Evolutionary conservation across 2,113 vertebrate genomes (phyloP), one percentile per base, ranked within the genome.

Genomic region (zebrafish (Danio rerio)): DNA sequence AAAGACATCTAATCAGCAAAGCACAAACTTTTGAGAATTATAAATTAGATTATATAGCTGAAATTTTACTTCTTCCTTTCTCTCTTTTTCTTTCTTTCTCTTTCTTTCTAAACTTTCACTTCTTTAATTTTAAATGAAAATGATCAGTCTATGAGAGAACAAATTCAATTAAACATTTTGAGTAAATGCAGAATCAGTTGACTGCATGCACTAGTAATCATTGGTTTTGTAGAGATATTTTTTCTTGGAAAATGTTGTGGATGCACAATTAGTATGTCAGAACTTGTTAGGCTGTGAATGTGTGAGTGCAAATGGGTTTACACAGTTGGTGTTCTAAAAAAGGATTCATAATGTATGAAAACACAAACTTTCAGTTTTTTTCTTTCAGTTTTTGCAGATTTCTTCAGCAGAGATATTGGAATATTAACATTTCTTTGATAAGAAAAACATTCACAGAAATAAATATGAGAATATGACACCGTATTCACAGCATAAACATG

Each of bases 1-100:
- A 72, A 62, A 77, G 61, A 49, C 62, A 86, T 71, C 47, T 75
- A 80, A 74, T 80, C 78, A 83, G 63, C 15, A 86, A 86, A 86
- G 85, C 85, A 86, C 85, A 86, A 83, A 83, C 72, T 72, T 81
- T 66, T 83, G 50, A 45, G 81, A 77, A 63, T 81, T 71, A 71
- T 77, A n/a, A 52, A 77, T 18, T 56, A 72, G 15, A 53, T 66
- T 62, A 61, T 70, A 43, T 66, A 85, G 65, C 58, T 81, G 15
- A 76, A 56, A 65, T 65, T 50, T 76, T 53, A 55, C 47, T 73
- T 55, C 12, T 13, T 31, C 13, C 9, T 31, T 13, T 55, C 7
- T 31, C 2, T 40, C 12, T 52, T 53, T 58, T 15, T 15, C 15
- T 40, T 72, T 58, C 20, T 49, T 71, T 61, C 56, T 75, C 40